Conservation (phyloP, 2,888 invertebrate species). For the Busseola fusca region DNA sequence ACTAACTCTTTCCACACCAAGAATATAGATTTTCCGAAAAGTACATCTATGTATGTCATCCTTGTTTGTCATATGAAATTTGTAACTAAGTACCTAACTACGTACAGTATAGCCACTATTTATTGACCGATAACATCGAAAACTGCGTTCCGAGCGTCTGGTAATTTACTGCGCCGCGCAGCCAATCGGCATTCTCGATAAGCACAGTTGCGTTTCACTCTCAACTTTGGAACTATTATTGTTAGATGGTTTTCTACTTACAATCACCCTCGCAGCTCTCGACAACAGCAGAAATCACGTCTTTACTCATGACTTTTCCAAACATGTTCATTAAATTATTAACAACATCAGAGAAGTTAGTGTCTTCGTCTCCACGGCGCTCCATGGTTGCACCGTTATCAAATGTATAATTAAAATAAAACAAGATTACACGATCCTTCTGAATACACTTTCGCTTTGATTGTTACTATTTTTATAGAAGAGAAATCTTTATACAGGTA, state of each 20-base stretch:
- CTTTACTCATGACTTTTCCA: slow-evolving; percentile 72
- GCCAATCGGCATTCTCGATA: slow-evolving; percentile 23
- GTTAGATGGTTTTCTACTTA: slow-evolving; percentile 70
- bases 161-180: slow-evolving; percentile 46
- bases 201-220: slow-evolving; percentile 16
- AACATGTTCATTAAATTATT: slow-evolving; percentile 77
- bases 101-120: slow-evolving; percentile 25
- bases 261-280: slow-evolving; percentile 80
- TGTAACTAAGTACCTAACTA: slow-evolving; percentile 25
- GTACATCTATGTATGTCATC: slow-evolving; percentile 37
- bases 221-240: slow-evolving; percentile 3
- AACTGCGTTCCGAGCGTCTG: slow-evolving; percentile 19
- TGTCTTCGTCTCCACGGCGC: slow-evolving; percentile 43
- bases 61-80: slow-evolving; percentile 45
- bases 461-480: not conserved
- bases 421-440: not conserved
- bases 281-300: slow-evolving; percentile 76
- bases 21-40: slow-evolving; percentile 51
- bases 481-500: not conserved
- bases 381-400: slow-evolving; percentile 45
- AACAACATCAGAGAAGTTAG: slow-evolving; percentile 66
- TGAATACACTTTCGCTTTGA: slow-evolving; percentile 12
- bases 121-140: slow-evolving; percentile 46
- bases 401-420: slow-evolving; percentile 1
- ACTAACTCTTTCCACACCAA: slow-evolving; percentile 20